Base-by-base conservation (phyloP, 1,140 invertebrate species). In the Pteromalus puparum region DNA sequence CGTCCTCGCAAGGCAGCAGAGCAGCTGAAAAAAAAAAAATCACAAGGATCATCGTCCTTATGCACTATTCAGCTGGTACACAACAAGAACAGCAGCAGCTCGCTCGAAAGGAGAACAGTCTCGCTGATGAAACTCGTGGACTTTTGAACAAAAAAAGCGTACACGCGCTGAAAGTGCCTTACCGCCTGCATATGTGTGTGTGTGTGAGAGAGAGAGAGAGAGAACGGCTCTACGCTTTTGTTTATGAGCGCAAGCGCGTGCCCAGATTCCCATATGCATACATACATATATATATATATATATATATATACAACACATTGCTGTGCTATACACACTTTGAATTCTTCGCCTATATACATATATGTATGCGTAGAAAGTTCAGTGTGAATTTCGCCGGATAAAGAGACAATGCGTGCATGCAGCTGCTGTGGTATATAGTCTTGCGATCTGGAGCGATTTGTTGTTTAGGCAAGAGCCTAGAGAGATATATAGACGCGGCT, bases 371-470 rank as follows among this genome's bases (percentile, higher is more conserved):
- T 81, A 84, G 83, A 84, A 84, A 84, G 77, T 81, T 65, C 9
- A 48, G 68, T 84, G 83, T 67, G 77, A 84, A 80, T 73, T 78
- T 61, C 28, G 68, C 46, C 30, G 46, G 34, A 74, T 30, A 73
- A 24, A 75, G 70, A 79, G 68, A 84, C 83, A 84, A 84, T 84
- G 34, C 28, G 18, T 28, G 42, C 72, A 74, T 24, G 24, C 4
- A 83, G 34, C 75, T 42, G 72, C 30, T n/a, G 72, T 15, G 15
- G 34, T 72, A 3, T 72, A 3, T 73, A 28, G 15, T 30, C 70
- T 21, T 26, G 42, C 74, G 73, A 83, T 83, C 61, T 48, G 26
- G 77, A 79, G 28, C 77, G 77, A 79, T 79, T 76, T 53, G 30
- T 74, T 70, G 15, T 70, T 70, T 30, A 70, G 53, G 53, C 53